Evolutionary conservation across 2,797 vertebrate genomes (phyloP).

Genomic region (Craterocephalus amniculus): DNA sequence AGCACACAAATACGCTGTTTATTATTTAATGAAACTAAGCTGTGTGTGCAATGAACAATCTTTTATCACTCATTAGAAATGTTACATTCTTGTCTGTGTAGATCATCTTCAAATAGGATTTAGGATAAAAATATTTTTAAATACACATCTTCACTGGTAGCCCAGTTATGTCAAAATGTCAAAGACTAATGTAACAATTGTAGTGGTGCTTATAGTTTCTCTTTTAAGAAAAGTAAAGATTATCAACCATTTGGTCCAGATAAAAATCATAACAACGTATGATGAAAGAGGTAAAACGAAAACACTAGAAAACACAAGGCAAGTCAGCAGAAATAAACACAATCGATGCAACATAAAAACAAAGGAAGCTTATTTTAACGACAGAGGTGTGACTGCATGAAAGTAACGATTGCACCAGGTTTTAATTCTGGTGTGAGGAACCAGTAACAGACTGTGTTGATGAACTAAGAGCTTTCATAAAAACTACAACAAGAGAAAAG

Average conservation of each 20-base stretch:
- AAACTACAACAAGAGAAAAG: background rate
- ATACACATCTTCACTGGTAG: background rate
- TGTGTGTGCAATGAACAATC: background rate
- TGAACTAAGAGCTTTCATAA: background rate
- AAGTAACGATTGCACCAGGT: background rate
- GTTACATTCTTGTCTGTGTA: background rate
- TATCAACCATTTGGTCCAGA: background rate
- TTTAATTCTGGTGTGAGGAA: background rate
- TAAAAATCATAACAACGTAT: background rate
- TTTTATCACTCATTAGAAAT: background rate
- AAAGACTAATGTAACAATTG: background rate
- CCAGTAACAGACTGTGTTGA: background rate
- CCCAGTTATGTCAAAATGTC: background rate
- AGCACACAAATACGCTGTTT: conserved; percentile 19
- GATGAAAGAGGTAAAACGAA: background rate
- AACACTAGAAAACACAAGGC: background rate
- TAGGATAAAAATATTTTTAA: background rate
- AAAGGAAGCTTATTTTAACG: background rate
- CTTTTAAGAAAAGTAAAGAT: background rate
- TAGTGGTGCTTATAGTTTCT: background rate
- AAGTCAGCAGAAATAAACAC: background rate
- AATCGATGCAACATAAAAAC: background rate
- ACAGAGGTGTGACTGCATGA: background rate
- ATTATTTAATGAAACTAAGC: conserved; percentile 7
- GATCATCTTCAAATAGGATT: background rate